Percentiles rank a stretch among this genome's conserved stretches.
Conservation (phyloP, 2,888 invertebrate genomes). For the Xestia xanthographa region DNA sequence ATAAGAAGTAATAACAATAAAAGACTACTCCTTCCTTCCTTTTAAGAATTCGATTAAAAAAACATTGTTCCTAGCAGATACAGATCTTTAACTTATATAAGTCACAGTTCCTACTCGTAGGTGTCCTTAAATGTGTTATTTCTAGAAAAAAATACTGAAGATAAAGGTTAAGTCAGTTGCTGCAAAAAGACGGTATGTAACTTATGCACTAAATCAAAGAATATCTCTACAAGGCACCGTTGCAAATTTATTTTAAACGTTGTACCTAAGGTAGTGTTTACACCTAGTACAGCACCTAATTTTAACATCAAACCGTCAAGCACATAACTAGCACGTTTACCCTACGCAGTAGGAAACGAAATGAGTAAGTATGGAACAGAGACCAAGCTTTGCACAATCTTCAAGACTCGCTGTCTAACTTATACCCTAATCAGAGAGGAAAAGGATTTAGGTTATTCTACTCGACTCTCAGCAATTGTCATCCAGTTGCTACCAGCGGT, state of each 20-base stretch:
- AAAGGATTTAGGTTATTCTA: too few relatives aligned
- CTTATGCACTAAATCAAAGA: conserved; percentile 18
- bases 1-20: too few relatives aligned
- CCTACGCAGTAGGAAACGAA: conserved; percentile 50
- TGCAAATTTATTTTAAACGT: conserved; percentile 45
- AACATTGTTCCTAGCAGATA: neutral
- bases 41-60: neutral
- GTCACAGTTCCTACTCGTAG: neutral
- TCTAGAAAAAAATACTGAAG: neutral
- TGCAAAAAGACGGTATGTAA: neutral
- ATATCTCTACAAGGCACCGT: conserved; percentile 32
- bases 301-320: conserved; percentile 67
- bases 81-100: neutral
- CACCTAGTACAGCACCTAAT: conserved; percentile 66
- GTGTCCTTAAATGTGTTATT: neutral
- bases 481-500: too few relatives aligned
- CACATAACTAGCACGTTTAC: conserved; percentile 58
- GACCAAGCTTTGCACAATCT: neutral
- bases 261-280: conserved; percentile 61
- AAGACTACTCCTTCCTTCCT: too few relatives aligned
- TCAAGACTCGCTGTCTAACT: neutral
- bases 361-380: conserved; percentile 21
- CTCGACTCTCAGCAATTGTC: too few relatives aligned
- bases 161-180: neutral
- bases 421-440: neutral